Evolutionary conservation across 2,797 vertebrate genomes (phyloP).

Genomic region (Enteromius afrohamiltoni): DNA sequence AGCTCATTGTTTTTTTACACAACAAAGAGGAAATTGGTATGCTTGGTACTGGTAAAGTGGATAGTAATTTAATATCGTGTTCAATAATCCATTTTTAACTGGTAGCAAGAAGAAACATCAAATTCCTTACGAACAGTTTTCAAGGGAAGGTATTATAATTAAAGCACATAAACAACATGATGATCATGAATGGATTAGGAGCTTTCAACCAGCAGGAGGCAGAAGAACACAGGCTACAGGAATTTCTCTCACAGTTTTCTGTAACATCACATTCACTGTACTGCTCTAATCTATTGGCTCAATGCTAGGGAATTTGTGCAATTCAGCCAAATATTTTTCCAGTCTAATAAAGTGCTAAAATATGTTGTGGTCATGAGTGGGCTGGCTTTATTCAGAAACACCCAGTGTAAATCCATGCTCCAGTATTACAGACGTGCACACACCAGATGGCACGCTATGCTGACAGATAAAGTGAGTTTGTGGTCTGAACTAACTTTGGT

Average conservation of each 20-base stretch:
- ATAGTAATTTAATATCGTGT: neutral
- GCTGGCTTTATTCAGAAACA: neutral
- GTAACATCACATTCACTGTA: neutral
- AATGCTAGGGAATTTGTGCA: slow-evolving; percentile 43
- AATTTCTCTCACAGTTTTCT: neutral
- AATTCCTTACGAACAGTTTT: neutral
- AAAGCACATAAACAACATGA: neutral
- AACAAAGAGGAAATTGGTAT: neutral
- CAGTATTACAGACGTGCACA: neutral
- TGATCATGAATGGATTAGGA: slow-evolving; percentile 6
- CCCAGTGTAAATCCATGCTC: neutral
- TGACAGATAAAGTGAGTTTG: slow-evolving; percentile 8
- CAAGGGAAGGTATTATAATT: neutral
- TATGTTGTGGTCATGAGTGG: slow-evolving; percentile 37
- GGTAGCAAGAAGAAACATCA: neutral
- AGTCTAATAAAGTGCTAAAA: slow-evolving; percentile 37
- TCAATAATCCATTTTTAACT: neutral
- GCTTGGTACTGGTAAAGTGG: too few species aligned
- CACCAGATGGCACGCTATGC: neutral
- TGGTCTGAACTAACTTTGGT: neutral
- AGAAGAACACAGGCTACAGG: slow-evolving; percentile 18
- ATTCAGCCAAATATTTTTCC: slow-evolving; percentile 48
- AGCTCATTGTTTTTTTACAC: neutral
- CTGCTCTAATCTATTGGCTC: slow-evolving; percentile 29
- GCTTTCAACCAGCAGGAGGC: slow-evolving; percentile 43